A percentile compares a stretch with the other conserved stretches of the same genome.
These are phyloP conservation scores for Yoshiicerus persimilis DNA, from an alignment of 1,140 invertebrate species.

Conservation along the genomic window DNA sequence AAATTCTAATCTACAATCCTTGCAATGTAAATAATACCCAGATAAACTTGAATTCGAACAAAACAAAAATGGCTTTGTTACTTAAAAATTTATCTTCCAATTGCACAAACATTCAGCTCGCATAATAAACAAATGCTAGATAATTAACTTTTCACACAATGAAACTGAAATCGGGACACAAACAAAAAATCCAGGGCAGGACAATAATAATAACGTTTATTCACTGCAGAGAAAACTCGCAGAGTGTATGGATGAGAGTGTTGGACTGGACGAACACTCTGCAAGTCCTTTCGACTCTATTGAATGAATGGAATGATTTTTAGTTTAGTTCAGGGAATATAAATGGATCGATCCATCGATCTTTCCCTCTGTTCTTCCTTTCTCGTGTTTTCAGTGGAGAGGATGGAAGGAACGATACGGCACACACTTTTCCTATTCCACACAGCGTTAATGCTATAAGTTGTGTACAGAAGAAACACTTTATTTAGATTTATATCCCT, in stretches of 20 bases:
- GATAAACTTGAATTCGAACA: too few species aligned
- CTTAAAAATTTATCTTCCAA: too few species aligned
- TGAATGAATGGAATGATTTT: constrained; percentile 11
- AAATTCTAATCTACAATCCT: not conserved
- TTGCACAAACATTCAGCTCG: too few species aligned
- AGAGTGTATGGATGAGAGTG: not conserved
- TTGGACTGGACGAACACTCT: not conserved
- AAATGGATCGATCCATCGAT: not conserved
- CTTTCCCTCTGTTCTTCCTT: not conserved
- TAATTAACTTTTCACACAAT: too few species aligned
- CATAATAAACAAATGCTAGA: too few species aligned
- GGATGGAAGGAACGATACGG: not conserved
- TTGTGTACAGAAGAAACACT: not conserved
- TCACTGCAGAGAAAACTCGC: not conserved
- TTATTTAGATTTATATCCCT: not conserved
- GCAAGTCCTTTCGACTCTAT: not conserved
- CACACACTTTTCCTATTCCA: not conserved
- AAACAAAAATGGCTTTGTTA: too few species aligned
- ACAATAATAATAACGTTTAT: too few species aligned
- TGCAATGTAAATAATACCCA: not conserved
- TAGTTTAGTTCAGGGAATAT: not conserved
- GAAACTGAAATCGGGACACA: too few species aligned
- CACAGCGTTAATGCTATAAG: not conserved
- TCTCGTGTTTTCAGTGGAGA: not conserved
- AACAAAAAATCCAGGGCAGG: too few species aligned